Percentiles rank a stretch among this genome's conserved stretches.
Conservation (phyloP, 1,140 invertebrate species). For the Pissodes strobi region DNA sequence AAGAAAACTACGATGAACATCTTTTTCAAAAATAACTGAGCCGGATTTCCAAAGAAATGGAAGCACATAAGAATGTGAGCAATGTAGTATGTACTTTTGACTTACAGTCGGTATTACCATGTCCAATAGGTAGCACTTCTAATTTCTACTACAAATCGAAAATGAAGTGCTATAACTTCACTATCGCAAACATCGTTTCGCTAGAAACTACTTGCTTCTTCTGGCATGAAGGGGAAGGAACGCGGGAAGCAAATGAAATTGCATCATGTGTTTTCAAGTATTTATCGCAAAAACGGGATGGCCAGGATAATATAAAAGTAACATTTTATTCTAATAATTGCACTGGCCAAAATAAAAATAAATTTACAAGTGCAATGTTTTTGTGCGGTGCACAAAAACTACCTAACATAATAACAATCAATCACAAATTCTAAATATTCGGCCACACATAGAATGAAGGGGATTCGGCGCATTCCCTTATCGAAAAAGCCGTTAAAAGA, state of each 20-base stretch:
- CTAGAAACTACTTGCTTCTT: constrained; percentile 49
- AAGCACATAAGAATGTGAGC: neutral
- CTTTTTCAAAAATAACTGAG: constrained; percentile 37
- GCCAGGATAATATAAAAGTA: no score
- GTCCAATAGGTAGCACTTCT: constrained; percentile 43
- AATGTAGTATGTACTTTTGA: constrained; percentile 19
- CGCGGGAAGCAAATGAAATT: constrained; percentile 56
- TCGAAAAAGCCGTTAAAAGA: no score
- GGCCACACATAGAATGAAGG: no score
- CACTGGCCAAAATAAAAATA: no score
- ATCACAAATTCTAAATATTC: no score
- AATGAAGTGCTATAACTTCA: constrained; percentile 50
- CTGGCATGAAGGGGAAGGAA: constrained; percentile 57
- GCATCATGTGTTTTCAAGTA: no score
- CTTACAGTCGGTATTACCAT: constrained; percentile 48
- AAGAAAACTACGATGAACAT: constrained; percentile 47
- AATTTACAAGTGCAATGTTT: no score
- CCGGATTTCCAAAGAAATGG: constrained; percentile 44
- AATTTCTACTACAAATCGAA: constrained; percentile 49
- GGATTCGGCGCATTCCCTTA: no score
- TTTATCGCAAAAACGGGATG: no score
- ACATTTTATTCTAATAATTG: no score
- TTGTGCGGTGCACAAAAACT: no score
- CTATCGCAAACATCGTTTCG: constrained; percentile 46
- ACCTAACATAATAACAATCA: no score